These are phyloP conservation scores for Acrocephalus kingi DNA, from an alignment of 2,113 vertebrate genomes.

Conservation along the genomic window DNA sequence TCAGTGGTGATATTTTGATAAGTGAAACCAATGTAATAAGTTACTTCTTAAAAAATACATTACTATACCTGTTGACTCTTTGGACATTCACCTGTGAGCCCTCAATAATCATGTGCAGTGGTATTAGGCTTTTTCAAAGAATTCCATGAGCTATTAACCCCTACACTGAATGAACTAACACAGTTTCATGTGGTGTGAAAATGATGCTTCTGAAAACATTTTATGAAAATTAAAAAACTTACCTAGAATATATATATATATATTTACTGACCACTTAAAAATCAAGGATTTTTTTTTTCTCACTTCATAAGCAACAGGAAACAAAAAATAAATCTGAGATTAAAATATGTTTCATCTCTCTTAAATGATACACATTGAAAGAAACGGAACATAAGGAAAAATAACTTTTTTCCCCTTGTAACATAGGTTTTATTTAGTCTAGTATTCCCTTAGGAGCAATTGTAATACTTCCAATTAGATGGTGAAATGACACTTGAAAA, in stretches of 20 bases:
- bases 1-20: background rate
- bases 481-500: background rate
- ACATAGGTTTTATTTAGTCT: background rate
- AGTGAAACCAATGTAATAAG: background rate
- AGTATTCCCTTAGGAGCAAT: background rate
- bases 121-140: background rate
- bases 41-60: background rate
- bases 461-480: background rate
- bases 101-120: background rate
- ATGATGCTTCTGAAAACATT: background rate
- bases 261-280: background rate
- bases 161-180: background rate
- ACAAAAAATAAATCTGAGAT: background rate
- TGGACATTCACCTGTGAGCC: background rate
- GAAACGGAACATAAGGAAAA: background rate
- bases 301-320: background rate
- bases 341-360: background rate
- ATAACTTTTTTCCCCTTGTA: accelerated
- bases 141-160: background rate
- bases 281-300: background rate
- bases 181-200: background rate
- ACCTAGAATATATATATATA: background rate
- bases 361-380: background rate
- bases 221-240: background rate
- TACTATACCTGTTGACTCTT: background rate